phyloP scores from a whole-genome alignment of 2,797 vertebrate genomes.

The Pseudomugil gertrudae region DNA sequence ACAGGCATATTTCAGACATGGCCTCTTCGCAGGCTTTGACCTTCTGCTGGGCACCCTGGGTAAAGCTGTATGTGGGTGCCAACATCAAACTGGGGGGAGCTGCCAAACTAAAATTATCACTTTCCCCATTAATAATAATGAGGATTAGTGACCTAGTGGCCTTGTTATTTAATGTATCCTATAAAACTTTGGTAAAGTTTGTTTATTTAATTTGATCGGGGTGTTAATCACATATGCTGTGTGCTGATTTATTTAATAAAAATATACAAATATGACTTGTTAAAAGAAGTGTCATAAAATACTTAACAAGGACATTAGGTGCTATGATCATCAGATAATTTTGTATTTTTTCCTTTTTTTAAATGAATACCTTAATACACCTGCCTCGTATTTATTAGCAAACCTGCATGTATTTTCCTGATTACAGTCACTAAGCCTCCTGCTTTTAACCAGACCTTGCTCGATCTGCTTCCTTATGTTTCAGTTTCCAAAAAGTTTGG shows the following conservation, averaged over 20 bases:
- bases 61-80: conserved; percentile 33
- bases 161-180: conserved; percentile 25
- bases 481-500: background rate
- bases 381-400: background rate
- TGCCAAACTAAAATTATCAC: conserved; percentile 51
- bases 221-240: background rate
- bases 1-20: conserved; percentile 64
- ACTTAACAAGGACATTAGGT: background rate
- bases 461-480: background rate
- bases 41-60: conserved; percentile 59
- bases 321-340: background rate
- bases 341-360: no score
- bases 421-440: background rate
- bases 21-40: conserved; percentile 51
- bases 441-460: background rate
- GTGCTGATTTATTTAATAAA: background rate
- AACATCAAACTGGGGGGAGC: conserved; percentile 44
- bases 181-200: conserved; percentile 1
- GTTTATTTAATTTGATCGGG: background rate
- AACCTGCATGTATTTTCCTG: background rate
- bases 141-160: conserved; percentile 59
- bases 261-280: background rate
- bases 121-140: conserved; percentile 61
- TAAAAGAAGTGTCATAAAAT: background rate
- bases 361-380: background rate